Percentiles rank a stretch among this genome's conserved stretches.
These are phyloP conservation scores for Cynopterus sphinx DNA, from an alignment of 2,797 vertebrate genomes.

Conservation along the genomic window DNA sequence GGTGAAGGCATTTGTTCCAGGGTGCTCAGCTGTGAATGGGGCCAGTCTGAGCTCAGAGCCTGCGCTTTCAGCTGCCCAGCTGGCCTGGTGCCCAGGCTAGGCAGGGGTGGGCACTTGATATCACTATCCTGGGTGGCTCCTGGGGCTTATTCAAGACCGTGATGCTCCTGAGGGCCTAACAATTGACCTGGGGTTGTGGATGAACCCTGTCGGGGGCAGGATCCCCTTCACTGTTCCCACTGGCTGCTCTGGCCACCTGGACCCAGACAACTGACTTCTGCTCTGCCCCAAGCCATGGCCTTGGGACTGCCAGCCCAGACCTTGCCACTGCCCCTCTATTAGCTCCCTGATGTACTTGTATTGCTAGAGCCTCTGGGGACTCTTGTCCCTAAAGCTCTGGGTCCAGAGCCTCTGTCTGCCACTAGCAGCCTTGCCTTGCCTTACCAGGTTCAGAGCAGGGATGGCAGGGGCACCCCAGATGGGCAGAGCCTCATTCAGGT, in stretches of 20 bases:
- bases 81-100: neutral
- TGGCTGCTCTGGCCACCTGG: neutral
- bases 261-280: neutral
- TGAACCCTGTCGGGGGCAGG: neutral
- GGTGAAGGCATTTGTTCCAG: neutral
- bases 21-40: neutral
- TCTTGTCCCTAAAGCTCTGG: neutral
- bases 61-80: neutral
- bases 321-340: neutral
- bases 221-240: neutral
- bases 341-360: neutral
- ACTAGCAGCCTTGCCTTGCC: neutral
- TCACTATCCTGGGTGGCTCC: neutral
- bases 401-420: neutral
- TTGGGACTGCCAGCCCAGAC: neutral
- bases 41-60: neutral
- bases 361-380: accelerated
- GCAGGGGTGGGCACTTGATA: neutral
- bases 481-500: neutral
- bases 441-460: neutral
- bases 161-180: neutral
- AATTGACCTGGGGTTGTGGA: neutral
- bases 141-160: neutral
- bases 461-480: neutral
- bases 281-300: neutral